These are phyloP conservation scores for Clupea harengus DNA, from an alignment of 2,113 vertebrate genomes.

Conservation along the genomic window DNA sequence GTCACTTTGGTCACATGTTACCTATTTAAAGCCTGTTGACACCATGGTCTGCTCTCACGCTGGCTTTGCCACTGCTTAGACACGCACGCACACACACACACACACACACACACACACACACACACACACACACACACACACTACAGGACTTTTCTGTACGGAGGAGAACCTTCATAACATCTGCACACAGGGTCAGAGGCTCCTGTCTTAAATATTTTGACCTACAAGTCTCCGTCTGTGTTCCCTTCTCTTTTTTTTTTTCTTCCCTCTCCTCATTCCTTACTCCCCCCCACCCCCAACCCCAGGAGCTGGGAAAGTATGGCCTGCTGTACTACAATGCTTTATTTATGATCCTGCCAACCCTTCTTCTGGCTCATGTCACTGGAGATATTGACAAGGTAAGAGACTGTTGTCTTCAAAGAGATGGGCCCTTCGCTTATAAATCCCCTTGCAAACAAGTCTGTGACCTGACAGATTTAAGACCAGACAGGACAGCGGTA, in stretches of 20 bases:
- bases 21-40: constrained; percentile 16
- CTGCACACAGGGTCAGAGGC: constrained; percentile 25
- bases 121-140: constrained; percentile 24
- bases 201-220: constrained; percentile 32
- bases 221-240: constrained; percentile 40
- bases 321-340: constrained; percentile 96
- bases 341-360: constrained; percentile 95
- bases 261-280: constrained; percentile 7
- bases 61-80: neutral
- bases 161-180: neutral
- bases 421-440: neutral
- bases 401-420: constrained; percentile 32
- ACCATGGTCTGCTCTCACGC: neutral
- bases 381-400: constrained; percentile 94
- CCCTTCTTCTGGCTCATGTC: constrained; percentile 81
- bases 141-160: neutral
- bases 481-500: neutral
- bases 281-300: constrained; percentile 27
- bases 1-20: neutral
- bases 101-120: neutral
- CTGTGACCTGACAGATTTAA: neutral
- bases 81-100: constrained; percentile 28
- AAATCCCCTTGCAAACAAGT: neutral
- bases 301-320: constrained; percentile 93
- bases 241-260: constrained; percentile 20